Conservation (phyloP, 2,888 invertebrate species). For the Drosophila kambysellisi region DNA sequence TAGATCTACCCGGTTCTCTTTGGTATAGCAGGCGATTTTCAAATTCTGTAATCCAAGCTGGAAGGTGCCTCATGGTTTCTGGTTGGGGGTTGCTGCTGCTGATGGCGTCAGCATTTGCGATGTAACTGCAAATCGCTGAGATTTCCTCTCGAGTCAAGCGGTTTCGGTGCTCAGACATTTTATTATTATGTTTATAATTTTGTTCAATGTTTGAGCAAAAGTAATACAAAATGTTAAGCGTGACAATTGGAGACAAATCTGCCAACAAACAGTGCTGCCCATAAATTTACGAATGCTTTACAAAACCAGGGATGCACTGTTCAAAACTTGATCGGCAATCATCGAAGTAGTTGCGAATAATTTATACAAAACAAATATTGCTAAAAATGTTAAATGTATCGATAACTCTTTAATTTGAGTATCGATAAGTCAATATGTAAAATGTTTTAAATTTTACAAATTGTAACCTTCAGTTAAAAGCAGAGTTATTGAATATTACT, state of each 20-base stretch:
- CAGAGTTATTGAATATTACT: neutral
- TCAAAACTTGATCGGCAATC: neutral
- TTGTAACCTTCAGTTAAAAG: neutral
- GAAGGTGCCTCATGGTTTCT: neutral
- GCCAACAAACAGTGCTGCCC: constrained; percentile 4
- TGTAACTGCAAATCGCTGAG: neutral
- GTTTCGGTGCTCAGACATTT: constrained; percentile 22
- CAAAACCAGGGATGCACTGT: neutral
- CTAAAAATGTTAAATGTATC: neutral
- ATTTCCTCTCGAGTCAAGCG: neutral
- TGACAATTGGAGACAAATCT: constrained; percentile 6
- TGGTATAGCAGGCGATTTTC: no score
- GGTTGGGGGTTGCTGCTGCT: neutral
- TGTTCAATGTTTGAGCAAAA: neutral
- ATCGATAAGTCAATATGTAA: neutral
- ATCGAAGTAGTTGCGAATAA: neutral
- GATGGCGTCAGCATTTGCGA: neutral
- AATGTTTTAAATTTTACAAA: neutral
- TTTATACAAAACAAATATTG: neutral
- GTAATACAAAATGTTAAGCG: neutral
- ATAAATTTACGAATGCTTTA: neutral
- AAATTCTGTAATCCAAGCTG: no score
- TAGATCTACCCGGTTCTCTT: no score
- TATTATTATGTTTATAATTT: neutral
- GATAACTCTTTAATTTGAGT: no score